Evolutionary conservation across 2,797 vertebrate species (phyloP), one percentile per base, ranked within the genome.

Genomic region (Cephalopachus bancanus): DNA sequence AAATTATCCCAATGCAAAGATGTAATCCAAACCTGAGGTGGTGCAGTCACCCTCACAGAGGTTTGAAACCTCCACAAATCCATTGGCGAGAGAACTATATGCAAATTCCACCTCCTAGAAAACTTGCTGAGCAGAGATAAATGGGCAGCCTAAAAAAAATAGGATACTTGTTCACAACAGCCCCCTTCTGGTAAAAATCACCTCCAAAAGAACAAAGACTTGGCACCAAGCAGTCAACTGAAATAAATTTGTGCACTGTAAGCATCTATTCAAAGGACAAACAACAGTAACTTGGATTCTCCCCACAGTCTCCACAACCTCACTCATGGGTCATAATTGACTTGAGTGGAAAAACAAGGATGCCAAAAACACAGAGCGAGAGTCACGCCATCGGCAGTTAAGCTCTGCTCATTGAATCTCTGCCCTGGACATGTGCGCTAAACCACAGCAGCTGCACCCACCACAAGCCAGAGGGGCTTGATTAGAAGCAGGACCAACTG

Each of bases 391-490:
- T 94, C 67, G 79, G 64, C 75, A 49, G 89, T 83, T 84, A 74
- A 84, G 71, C 71, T 79, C 76, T 74, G 57, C 69, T 87, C 83
- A 8, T 22, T 64, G 60, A 86, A 83, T 91, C 89, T 88, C 84
- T 93, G 60, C 86, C 37, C 83, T 37, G 22, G 57, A 95, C 75
- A 30, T 65, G 87, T 78, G 78, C 51, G 12, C 72, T 69, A 83
- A 95, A 80, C 87, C 94, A 69, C 67, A 81, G 80, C 84, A 92
- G 67, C 89, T 95, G 95, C 57, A 53, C 57, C 44, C n/a, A 76
- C n/a, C 44, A 22, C 33, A 74, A 93, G 80, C 94, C 93, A 94
- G 83, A 91, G 80, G 37, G 37, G 55, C 60, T 44, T 65, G 60
- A 69, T 84, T 26, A 76, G 87, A 96, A 65, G n/a, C 49, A 11